Evolutionary conservation across 2,888 invertebrate species (phyloP).

Genomic region (Spicauda simplicius): DNA sequence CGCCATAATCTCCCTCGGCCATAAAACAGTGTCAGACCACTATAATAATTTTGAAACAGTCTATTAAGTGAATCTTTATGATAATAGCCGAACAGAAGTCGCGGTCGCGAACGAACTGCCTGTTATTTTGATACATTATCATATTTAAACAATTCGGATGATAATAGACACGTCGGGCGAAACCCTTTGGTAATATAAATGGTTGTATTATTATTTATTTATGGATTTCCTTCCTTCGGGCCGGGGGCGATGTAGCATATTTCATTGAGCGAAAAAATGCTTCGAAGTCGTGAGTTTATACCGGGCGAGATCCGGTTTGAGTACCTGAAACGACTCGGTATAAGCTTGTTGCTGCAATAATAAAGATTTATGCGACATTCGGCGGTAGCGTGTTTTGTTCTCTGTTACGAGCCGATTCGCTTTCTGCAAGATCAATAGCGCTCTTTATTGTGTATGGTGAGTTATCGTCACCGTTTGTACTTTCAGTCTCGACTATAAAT

Average conservation of each 20-base stretch:
- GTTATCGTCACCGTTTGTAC: slow-evolving; percentile 74
- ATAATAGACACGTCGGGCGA: slow-evolving; percentile 83
- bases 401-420: slow-evolving; percentile 81
- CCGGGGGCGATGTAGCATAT: slow-evolving; percentile 80
- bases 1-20: slow-evolving; percentile 64
- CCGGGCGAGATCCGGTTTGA: slow-evolving; percentile 76
- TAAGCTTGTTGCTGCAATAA: slow-evolving; percentile 84
- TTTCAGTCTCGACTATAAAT: slow-evolving; percentile 71
- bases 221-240: slow-evolving; percentile 81
- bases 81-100: slow-evolving; percentile 82
- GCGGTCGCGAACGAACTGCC: slow-evolving; percentile 75
- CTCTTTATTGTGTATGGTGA: slow-evolving; percentile 79
- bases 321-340: slow-evolving; percentile 80
- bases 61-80: slow-evolving; percentile 84
- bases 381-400: slow-evolving; percentile 84
- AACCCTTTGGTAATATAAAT: slow-evolving; percentile 85
- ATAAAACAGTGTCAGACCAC: slow-evolving; percentile 76
- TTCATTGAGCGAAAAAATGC: slow-evolving; percentile 83
- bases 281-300: slow-evolving; percentile 81
- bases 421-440: slow-evolving; percentile 82
- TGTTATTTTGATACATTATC: slow-evolving; percentile 85
- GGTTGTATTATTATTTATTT: slow-evolving; percentile 85
- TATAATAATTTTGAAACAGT: slow-evolving; percentile 82
- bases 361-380: slow-evolving; percentile 84
- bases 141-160: slow-evolving; percentile 85